Conservation (phyloP, 2,797 vertebrate species). For the Pelobates cultripes region DNA sequence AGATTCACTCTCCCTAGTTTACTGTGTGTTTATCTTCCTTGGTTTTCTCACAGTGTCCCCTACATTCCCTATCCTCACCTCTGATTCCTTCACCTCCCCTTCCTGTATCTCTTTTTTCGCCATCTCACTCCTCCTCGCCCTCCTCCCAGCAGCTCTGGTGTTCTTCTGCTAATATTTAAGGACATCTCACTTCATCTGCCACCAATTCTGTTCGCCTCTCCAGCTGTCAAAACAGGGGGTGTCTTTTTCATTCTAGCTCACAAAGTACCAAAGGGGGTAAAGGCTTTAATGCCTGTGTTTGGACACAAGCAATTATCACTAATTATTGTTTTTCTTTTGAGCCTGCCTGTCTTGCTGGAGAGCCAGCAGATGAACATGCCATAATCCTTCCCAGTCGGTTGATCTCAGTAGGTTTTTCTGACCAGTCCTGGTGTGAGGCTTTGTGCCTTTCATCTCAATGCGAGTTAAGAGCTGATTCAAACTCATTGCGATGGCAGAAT, state of each 20-base stretch:
- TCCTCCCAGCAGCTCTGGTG: slow-evolving; percentile 45
- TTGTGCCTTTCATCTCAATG: slow-evolving; percentile 94
- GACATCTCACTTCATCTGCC: slow-evolving; percentile 88
- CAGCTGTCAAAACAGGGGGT: slow-evolving; percentile 99
- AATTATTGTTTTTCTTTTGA: slow-evolving; percentile 99
- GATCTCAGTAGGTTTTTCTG: slow-evolving; percentile 86
- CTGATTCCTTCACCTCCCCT: slow-evolving; percentile 16
- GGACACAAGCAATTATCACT: slow-evolving; percentile 99
- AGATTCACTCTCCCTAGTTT: slow-evolving; percentile 32
- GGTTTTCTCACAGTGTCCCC: slow-evolving; percentile 17
- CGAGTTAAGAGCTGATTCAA: slow-evolving; percentile 99
- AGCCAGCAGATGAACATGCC: slow-evolving; percentile 91
- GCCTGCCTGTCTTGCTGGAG: slow-evolving; percentile 94
- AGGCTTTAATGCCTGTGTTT: slow-evolving; percentile 98
- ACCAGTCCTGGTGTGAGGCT: slow-evolving; percentile 80
- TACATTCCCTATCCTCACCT: slow-evolving; percentile 10
- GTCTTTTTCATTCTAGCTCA: slow-evolving; percentile 98
- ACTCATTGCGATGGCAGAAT: slow-evolving; percentile 97
- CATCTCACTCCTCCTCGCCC: not conserved
- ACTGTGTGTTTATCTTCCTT: slow-evolving; percentile 25
- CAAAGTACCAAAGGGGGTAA: slow-evolving; percentile 88
- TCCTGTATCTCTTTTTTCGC: not conserved
- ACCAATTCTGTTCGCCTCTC: slow-evolving; percentile 92
- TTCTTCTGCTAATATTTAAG: slow-evolving; percentile 69
- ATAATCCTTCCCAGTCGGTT: slow-evolving; percentile 93